Evolutionary conservation across 2,113 vertebrate species (phyloP).

Genomic region (Pedetes capensis): DNA sequence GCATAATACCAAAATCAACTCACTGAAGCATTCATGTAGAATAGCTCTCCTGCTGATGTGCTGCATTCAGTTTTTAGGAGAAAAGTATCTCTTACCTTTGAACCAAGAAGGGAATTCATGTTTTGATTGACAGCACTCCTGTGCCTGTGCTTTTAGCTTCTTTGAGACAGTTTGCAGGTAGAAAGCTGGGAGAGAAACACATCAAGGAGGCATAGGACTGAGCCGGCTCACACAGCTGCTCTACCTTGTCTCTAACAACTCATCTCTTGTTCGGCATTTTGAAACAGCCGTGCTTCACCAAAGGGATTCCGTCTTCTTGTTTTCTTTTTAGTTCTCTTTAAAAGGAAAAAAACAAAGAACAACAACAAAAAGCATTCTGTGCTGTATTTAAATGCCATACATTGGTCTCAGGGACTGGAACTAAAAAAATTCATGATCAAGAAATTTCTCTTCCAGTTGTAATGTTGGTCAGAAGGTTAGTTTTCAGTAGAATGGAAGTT

Average conservation of each 20-base stretch:
- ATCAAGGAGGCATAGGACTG: conserved; percentile 10
- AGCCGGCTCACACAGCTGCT: conserved; percentile 15
- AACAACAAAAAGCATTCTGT: neutral
- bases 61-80: neutral
- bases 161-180: neutral
- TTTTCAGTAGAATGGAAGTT: neutral
- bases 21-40: neutral
- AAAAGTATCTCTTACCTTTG: conserved; percentile 11
- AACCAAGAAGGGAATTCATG: conserved; percentile 28
- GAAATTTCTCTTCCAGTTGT: neutral
- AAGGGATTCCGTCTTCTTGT: neutral
- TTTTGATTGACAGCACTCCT: conserved; percentile 5
- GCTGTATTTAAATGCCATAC: neutral
- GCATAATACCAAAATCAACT: conserved; percentile 28
- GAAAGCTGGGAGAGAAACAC: conserved; percentile 50
- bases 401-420: neutral
- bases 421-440: neutral
- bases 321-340: neutral
- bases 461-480: neutral
- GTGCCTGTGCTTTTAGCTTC: neutral
- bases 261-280: conserved; percentile 23
- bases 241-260: conserved; percentile 5
- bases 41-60: neutral
- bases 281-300: neutral
- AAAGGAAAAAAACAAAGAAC: neutral